phyloP scores from a whole-genome alignment of 1,140 invertebrate genomes.

The Drosophila saltans region DNA sequence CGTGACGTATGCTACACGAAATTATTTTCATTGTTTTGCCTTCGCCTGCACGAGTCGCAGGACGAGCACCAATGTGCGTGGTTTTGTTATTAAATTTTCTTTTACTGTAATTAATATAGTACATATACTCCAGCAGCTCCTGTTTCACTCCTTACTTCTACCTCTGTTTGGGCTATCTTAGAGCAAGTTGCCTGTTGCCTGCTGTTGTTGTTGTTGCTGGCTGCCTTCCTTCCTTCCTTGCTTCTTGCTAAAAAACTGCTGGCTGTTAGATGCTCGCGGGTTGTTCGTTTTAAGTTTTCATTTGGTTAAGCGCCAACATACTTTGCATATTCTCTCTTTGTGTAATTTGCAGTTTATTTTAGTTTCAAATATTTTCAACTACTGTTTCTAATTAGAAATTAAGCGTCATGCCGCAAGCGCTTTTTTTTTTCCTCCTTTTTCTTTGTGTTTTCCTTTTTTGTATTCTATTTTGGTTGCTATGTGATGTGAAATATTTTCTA shows the following conservation, averaged over 20 bases:
- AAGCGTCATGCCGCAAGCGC: constrained; percentile 48
- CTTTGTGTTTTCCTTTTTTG: constrained; percentile 11
- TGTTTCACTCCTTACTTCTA: constrained; percentile 8
- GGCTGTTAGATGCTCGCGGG: constrained; percentile 1
- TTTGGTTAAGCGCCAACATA: constrained; percentile 46
- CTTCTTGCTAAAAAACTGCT: not conserved
- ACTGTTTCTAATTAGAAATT: constrained; percentile 60
- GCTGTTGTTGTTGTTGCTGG: constrained; percentile 13
- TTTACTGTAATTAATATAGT: constrained; percentile 6
- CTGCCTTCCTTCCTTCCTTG: not conserved
- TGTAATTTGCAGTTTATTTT: constrained; percentile 57
- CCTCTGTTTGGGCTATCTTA: too few relatives aligned
- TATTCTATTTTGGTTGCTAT: constrained; percentile 41
- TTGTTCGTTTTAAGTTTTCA: constrained; percentile 53
- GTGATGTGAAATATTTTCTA: constrained; percentile 62
- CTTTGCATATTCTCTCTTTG: constrained; percentile 65
- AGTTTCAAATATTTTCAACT: constrained; percentile 24
- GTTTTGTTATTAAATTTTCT: constrained; percentile 41
- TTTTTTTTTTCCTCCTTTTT: constrained; percentile 32
- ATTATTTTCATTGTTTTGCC: constrained; percentile 75
- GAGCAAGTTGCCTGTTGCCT: too few relatives aligned
- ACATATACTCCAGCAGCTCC: constrained; percentile 2
- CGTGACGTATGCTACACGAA: constrained; percentile 70
- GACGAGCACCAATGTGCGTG: constrained; percentile 14
- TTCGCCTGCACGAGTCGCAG: constrained; percentile 34